Evolutionary conservation across 2,888 invertebrate species (phyloP).

Genomic region (Lycocerus yunnanus): DNA sequence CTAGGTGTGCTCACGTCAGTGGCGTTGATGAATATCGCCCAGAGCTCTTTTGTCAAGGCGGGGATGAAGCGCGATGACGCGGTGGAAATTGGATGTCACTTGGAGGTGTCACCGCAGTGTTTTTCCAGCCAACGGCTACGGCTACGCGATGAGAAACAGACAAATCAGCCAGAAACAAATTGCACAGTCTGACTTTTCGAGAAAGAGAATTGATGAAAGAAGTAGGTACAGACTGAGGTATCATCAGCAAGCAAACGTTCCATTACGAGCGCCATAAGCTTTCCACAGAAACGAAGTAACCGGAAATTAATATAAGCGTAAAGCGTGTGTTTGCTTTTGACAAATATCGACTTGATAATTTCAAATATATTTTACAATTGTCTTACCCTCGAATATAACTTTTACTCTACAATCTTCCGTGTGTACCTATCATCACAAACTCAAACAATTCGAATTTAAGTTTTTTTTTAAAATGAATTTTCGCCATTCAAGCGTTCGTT

Average conservation of each 20-base stretch:
- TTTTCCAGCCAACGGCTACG: slow-evolving; percentile 52
- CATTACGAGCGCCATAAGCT: slow-evolving; percentile 23
- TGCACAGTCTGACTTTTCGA: slow-evolving; percentile 39
- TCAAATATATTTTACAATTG: slow-evolving; percentile 27
- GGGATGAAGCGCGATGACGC: slow-evolving; percentile 52
- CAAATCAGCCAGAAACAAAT: slow-evolving; percentile 56
- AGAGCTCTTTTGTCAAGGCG: slow-evolving; percentile 40
- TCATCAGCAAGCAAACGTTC: slow-evolving; percentile 26
- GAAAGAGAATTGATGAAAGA: slow-evolving; percentile 37
- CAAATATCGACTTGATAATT: slow-evolving; percentile 32
- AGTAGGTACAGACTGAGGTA: slow-evolving; percentile 31
- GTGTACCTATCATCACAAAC: slow-evolving; percentile 1
- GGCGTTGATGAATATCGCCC: slow-evolving; percentile 45
- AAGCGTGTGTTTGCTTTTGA: slow-evolving; percentile 33
- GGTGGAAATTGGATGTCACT: slow-evolving; percentile 59
- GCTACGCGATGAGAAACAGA: slow-evolving; percentile 49
- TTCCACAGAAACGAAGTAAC: slow-evolving; percentile 31
- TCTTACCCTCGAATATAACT: slow-evolving; percentile 18
- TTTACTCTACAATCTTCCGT: slow-evolving; percentile 1
- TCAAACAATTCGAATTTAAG: not conserved
- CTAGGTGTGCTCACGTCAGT: slow-evolving; percentile 44
- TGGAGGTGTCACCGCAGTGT: slow-evolving; percentile 58
- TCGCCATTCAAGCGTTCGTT: not conserved
- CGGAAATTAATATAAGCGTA: slow-evolving; percentile 39
- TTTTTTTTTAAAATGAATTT: not conserved